Percentiles rank a stretch among this genome's conserved stretches.
Conservation (phyloP, 2,888 invertebrate species). For the Neuroscelio doddi region DNA sequence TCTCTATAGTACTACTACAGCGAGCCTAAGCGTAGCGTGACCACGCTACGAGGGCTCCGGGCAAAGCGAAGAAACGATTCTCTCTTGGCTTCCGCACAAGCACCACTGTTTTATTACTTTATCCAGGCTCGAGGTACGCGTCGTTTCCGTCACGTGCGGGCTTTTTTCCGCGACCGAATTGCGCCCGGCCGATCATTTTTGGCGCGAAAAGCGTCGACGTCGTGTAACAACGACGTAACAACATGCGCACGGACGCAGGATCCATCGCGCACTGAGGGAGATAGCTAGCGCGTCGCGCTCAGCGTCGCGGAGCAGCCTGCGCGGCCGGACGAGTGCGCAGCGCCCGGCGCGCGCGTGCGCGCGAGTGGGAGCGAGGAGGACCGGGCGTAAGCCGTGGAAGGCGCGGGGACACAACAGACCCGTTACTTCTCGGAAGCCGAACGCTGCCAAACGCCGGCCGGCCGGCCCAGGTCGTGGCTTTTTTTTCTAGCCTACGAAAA, state of each 20-base stretch:
- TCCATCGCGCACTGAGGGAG: slow-evolving; percentile 64
- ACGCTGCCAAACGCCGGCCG: slow-evolving; percentile 30
- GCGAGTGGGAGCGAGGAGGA: slow-evolving; percentile 30
- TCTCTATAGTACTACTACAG: slow-evolving; percentile 65
- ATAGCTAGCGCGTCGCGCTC: slow-evolving; percentile 61
- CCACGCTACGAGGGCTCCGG: slow-evolving; percentile 58
- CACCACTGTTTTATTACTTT: slow-evolving; percentile 10
- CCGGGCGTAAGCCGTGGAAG: slow-evolving; percentile 14
- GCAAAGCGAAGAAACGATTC: slow-evolving; percentile 7
- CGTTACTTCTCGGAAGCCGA: slow-evolving; percentile 43
- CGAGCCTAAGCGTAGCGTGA: slow-evolving; percentile 63
- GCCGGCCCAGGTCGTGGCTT: too few relatives aligned
- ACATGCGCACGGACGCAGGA: slow-evolving; percentile 53
- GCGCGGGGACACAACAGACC: slow-evolving; percentile 34
- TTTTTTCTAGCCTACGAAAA: not conserved
- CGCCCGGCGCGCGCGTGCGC: slow-evolving; percentile 28
- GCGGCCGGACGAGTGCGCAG: slow-evolving; percentile 53
- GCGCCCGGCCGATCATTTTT: not conserved
- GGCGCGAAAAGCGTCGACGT: not conserved
- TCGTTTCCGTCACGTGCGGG: slow-evolving; percentile 59
- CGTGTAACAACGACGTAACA: not conserved
- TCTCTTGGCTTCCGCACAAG: slow-evolving; percentile 3
- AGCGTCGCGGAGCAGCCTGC: slow-evolving; percentile 56
- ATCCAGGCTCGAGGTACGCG: slow-evolving; percentile 40
- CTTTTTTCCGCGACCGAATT: too few relatives aligned